Base-by-base conservation (phyloP, 2,113 vertebrate genomes). In the Mobula birostris region DNA sequence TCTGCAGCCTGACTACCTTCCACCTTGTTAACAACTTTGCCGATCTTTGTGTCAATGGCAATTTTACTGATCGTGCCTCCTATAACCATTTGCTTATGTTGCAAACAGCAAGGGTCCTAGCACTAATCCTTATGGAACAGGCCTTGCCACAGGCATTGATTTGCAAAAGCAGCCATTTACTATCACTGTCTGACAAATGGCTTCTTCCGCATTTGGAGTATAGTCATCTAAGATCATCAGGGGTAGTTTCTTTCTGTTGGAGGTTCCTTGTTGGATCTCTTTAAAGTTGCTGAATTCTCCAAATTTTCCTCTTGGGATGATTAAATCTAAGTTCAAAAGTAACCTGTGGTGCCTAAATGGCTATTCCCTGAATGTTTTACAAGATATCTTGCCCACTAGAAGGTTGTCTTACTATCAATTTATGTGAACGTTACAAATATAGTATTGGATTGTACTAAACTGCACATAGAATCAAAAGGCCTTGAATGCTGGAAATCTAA, bases 401-500 rank as follows among this genome's bases (percentile, higher is more conserved):
- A 21, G 21, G 12, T 66, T n/a, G n/a, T 32, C 58, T 90, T 68
- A 29, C 58, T 90, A 32, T 66, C 85, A 90, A 90, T 66, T 19
- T 66, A 14, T 90, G 58, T 90, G 61, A n/a, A n/a, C 61, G n/a
- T 32, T 66, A 61, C 61, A 66, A 68, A 32, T 90, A 7, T 68
- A 68, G 61, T 66, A 66, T 90, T 90, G 63, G 15, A 36, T 90
- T 66, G 63, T 90, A 63, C 61, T 32, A 15, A 6, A 27, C 61
- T 68, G 61, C 85, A 66, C 15, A 32, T 63, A 9, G 61, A 90
- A 17, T 90, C n/a, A 90, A 90, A 63, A 66, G 40, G 17, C 61
- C 63, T 66, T 21, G 80, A 48, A 48, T 83, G 61, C 85, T 90
- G 85, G 61, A 90, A 90, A 90, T 66, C 85, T 90, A n/a, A 90